Evolutionary conservation across 2,797 vertebrate genomes (phyloP), one percentile per base, ranked within the genome.

Genomic region (Falco concolor): DNA sequence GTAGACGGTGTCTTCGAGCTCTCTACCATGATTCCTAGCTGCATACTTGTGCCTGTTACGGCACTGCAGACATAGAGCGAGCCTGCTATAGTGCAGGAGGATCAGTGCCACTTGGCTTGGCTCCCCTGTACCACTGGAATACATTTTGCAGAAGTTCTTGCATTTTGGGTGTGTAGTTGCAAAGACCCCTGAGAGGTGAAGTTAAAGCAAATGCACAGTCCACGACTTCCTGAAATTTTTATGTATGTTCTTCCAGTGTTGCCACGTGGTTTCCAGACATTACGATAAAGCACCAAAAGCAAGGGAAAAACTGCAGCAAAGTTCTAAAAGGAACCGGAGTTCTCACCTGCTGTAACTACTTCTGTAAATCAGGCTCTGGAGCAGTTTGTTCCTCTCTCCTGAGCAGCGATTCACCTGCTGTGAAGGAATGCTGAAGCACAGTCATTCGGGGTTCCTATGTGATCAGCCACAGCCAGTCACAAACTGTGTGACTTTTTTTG

Each of bases 401-500:
- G 10, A 75, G 42, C 36, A 32, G 32, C 36, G 32, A 34, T 70
- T 75, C 8, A 4, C 30, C 23, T 89, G 11, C 40, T 4, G 3
- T 17, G 36, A 68, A 65, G 13, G 8, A 81, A 36, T 54, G 57
- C 18, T 54, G 21, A 57, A 54, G 11, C 5, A 12, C 27, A 52
- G 23, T 38, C 13, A 12, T 49, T 79, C 0, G 1, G 10, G 27
- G 18, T 76, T 84, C 13, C 53, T 56, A 2, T 0, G 1, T 42
- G 24, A 23, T 57, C 12, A 9, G 25, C 19, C 50, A 34, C 14
- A 56, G 30, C 73, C 17, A 68, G 59, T 89, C n/a, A 60, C 27
- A 65, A 57, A 38, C 36, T 57, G 21, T 16, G 17, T 36, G 20
- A 63, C 18, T 44, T 59, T 19, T 13, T 12, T 17, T 38, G 38